Conservation (phyloP, 2,113 vertebrate species). For the Albula glossodonta region DNA sequence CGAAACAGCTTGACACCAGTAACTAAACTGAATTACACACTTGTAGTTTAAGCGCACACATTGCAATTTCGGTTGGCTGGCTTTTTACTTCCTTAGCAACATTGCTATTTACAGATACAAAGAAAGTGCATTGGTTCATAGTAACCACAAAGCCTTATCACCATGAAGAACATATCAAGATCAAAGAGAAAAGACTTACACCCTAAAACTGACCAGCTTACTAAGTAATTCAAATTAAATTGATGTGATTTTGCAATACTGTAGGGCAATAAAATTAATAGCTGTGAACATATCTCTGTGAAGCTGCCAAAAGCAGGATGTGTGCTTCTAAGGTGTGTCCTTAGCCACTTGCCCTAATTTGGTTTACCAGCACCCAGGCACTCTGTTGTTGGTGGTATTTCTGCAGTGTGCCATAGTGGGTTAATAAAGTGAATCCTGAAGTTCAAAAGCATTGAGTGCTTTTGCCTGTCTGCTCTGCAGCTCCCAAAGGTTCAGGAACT, state of each 20-base stretch:
- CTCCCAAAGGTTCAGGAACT: not conserved
- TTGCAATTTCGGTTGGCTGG: not conserved
- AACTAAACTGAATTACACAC: not conserved
- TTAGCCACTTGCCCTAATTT: not conserved
- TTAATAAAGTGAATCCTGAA: not conserved
- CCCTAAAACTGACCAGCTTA: not conserved
- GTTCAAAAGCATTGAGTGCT: not conserved
- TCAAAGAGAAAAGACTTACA: not conserved
- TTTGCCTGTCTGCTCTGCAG: not conserved
- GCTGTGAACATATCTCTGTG: not conserved
- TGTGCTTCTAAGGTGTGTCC: not conserved
- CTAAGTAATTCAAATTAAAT: not conserved
- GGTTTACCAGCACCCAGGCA: not conserved
- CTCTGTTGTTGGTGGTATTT: no score
- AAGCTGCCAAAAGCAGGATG: not conserved
- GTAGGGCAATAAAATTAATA: not conserved
- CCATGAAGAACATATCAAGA: not conserved
- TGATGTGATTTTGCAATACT: not conserved
- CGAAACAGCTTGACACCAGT: no score
- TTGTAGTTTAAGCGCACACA: not conserved
- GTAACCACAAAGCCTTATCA: not conserved
- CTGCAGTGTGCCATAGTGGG: not conserved
- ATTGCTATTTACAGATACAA: not conserved
- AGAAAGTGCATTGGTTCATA: not conserved
- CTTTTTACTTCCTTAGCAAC: not conserved